Percentiles rank a stretch among this genome's conserved stretches.
Evolutionary conservation across 2,888 invertebrate genomes (phyloP).

Genomic region (Melipona bicolor): DNA sequence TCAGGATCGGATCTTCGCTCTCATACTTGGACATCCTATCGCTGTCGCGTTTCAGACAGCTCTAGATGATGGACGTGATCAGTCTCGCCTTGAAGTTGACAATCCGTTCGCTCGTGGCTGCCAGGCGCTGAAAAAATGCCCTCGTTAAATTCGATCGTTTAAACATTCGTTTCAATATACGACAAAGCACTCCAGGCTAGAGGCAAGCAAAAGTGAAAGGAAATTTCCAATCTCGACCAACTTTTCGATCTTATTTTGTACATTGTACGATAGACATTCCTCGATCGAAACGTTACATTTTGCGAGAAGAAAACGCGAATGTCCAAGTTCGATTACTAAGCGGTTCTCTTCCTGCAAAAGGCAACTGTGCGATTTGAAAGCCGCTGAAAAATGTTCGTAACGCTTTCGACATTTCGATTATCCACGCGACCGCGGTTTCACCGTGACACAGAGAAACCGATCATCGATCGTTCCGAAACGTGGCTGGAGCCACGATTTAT

Average conservation of each 20-base stretch:
- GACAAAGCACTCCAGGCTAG: neutral
- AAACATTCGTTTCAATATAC: neutral
- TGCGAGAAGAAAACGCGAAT: neutral
- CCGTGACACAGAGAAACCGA: conserved; percentile 17
- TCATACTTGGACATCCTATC: conserved; percentile 51
- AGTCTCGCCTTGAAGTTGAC: conserved; percentile 97
- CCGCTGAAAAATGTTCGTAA: conserved; percentile 9
- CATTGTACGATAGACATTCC: neutral
- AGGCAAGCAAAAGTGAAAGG: neutral
- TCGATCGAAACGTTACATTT: neutral
- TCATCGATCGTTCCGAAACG: neutral
- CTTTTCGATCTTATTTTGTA: neutral
- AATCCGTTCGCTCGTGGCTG: conserved; percentile 95
- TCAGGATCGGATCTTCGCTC: conserved; percentile 46
- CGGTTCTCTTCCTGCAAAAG: neutral
- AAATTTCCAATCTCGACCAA: neutral
- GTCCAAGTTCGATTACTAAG: neutral
- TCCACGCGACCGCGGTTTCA: conserved; percentile 19
- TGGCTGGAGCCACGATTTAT: conserved; percentile 13
- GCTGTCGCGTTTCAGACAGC: conserved; percentile 27
- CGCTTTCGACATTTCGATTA: conserved; percentile 43
- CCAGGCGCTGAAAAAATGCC: conserved; percentile 87
- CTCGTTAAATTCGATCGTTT: neutral
- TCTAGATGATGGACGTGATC: conserved; percentile 94
- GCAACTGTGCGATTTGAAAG: neutral